Base-by-base conservation (phyloP, 2,797 vertebrate genomes). In the Decapterus maruadsi region DNA sequence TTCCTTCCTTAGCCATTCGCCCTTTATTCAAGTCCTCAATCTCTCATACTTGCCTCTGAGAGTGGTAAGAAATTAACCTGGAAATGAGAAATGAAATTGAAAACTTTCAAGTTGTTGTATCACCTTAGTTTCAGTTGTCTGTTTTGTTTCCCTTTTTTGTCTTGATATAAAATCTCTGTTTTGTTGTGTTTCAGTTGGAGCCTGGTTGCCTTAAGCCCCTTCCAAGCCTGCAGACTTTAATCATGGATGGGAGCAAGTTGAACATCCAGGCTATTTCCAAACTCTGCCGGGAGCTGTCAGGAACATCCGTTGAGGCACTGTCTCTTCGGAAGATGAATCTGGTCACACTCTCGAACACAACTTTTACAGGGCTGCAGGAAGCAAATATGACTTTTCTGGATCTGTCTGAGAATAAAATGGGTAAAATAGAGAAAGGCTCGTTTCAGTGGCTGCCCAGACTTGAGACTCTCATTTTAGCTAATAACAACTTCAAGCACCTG, bases 321-420 rank as follows among this genome's bases (percentile, higher is more conserved):
- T 97, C 92, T 43, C 87, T 99, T 55, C 95, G 78, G 73, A 91
- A 82, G 0, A 92, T 86, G 58, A 92, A 92, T 16, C 93, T 98
- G 46, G 55, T 20, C 6, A 75, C 34, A 0, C 90, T 96, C 74
- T 69, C 42, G 56, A 92, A 91, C 1, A 71, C 3, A 68, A 96
- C 96, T 12, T 97, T 99, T 31, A 36, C 10, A 45, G 96, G 95
- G 38, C 89, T 99, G 14, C 77, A 92, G 55, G 77, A 85, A 72
- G 97, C 96, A 14, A 96, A 96, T 55, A 87, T 99, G 17, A 96
- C 90, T 1, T 16, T 54, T 60, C 87, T 99, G 14, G 96, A 99
- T 80, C 92, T 99, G 63, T 96, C 97, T 14, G 42, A 40, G 22
- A 99, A 98, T 55, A 58, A 1, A 38, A 89, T 99, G 43, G 81